Conservation (phyloP, 1,140 invertebrate species). For the Triops longicaudatus region DNA sequence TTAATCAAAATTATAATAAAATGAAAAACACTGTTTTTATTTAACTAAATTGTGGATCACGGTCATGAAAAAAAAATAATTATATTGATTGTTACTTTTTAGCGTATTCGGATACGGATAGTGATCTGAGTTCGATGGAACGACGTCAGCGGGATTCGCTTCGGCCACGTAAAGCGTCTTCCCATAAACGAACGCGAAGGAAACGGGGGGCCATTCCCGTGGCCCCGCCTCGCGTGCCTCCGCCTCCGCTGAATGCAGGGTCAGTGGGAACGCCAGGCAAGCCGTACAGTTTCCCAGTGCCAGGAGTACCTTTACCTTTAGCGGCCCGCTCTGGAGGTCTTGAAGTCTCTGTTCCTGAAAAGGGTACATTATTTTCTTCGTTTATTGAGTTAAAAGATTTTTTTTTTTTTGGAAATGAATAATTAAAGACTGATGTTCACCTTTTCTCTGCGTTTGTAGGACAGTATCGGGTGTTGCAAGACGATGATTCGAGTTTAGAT, state of each 20-base stretch:
- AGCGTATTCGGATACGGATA: conserved; percentile 76
- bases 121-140: conserved; percentile 72
- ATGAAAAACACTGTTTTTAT: no score
- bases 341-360: conserved; percentile 15
- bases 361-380: conserved; percentile 22
- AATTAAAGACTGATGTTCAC: no score
- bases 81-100: background rate
- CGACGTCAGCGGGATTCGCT: conserved; percentile 51
- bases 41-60: no score
- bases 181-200: conserved; percentile 68
- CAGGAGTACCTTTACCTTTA: conserved; percentile 25
- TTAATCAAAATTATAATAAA: no score
- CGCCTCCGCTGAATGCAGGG: conserved; percentile 34
- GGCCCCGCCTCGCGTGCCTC: conserved; percentile 72
- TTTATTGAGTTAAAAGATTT: background rate
- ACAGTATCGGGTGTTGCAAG: conserved; percentile 45
- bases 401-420: no score
- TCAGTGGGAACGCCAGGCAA: conserved; percentile 17
- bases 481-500: conserved; percentile 58
- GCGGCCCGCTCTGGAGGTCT: conserved; percentile 19
- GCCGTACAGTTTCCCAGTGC: conserved; percentile 18
- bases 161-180: conserved; percentile 58
- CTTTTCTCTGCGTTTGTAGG: conserved; percentile 13
- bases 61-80: no score
- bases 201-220: conserved; percentile 70